These are phyloP conservation scores for Anastatus disparis DNA, from an alignment of 1,140 invertebrate genomes.

Conservation along the genomic window DNA sequence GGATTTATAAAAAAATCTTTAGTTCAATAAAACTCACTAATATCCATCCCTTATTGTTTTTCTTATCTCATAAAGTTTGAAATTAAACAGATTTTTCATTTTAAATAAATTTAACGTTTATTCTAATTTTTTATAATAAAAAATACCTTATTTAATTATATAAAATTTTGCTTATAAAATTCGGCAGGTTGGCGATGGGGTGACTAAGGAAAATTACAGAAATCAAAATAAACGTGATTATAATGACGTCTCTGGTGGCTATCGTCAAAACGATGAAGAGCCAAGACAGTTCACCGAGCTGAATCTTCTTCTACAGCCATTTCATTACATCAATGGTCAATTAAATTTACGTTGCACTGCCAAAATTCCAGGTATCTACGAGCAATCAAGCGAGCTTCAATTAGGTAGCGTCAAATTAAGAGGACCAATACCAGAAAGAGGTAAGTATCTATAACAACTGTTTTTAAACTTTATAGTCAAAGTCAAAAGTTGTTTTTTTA, in stretches of 20 bases:
- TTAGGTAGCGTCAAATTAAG: conserved; percentile 50
- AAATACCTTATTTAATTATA: too few relatives aligned
- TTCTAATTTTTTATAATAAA: too few relatives aligned
- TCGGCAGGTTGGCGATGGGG: conserved; percentile 6
- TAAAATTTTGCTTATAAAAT: too few relatives aligned
- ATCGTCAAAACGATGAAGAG: not conserved
- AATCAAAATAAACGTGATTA: conserved; percentile 29
- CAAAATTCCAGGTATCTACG: conserved; percentile 55
- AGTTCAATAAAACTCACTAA: too few relatives aligned
- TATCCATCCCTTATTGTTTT: too few relatives aligned
- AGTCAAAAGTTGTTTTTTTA: too few relatives aligned
- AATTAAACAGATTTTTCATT: too few relatives aligned
- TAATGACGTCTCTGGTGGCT: conserved; percentile 4
- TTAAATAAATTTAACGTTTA: too few relatives aligned
- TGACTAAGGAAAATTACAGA: not conserved
- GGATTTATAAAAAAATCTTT: too few relatives aligned
- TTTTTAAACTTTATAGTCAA: too few relatives aligned
- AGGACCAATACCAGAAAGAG: conserved; percentile 61
- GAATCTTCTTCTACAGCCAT: conserved; percentile 51
- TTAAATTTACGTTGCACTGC: conserved; percentile 59
- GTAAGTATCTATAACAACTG: too few relatives aligned
- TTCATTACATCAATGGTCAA: conserved; percentile 57
- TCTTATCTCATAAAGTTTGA: too few relatives aligned
- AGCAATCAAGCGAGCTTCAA: conserved; percentile 51
- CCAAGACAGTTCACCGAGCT: conserved; percentile 54